phyloP scores from a whole-genome alignment of 2,888 invertebrate species.

The Stomorhina lunata region DNA sequence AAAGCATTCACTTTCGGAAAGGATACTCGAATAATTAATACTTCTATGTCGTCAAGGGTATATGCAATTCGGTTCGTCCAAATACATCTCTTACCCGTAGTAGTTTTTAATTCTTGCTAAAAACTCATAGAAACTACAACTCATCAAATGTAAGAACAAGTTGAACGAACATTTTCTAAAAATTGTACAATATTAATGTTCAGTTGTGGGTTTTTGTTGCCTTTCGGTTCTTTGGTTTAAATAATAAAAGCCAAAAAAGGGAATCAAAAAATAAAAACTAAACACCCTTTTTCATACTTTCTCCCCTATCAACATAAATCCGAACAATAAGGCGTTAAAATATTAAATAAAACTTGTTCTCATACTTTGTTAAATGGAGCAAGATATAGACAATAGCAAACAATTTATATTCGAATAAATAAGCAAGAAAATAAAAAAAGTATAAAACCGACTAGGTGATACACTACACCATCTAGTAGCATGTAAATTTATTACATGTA shows the following conservation, averaged over 20 bases:
- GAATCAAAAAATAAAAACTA: not conserved
- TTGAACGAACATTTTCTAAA: slow-evolving; percentile 39
- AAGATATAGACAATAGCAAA: slow-evolving; percentile 60
- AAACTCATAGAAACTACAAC: slow-evolving; percentile 37
- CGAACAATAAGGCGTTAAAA: slow-evolving; percentile 61
- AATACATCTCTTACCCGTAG: no score
- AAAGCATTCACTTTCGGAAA: no score
- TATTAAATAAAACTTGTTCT: slow-evolving; percentile 64
- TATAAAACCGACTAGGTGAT: not conserved
- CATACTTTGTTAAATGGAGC: slow-evolving; percentile 63
- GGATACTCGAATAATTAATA: no score
- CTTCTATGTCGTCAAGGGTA: no score
- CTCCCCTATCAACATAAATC: slow-evolving; percentile 23
- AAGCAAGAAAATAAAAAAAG: not conserved
- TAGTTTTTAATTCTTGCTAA: slow-evolving; percentile 15
- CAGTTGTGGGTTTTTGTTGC: slow-evolving; percentile 32
- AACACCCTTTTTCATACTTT: slow-evolving; percentile 54
- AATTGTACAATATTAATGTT: slow-evolving; percentile 40
- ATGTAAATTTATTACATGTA: no score
- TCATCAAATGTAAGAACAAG: slow-evolving; percentile 61
- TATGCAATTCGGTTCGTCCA: no score
- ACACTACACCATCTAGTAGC: no score
- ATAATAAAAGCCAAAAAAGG: slow-evolving; percentile 18
- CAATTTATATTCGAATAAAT: slow-evolving; percentile 53
- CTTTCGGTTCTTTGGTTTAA: slow-evolving; percentile 32